Conservation (phyloP, 2,888 invertebrate species). For the Dryadula phaetusa region DNA sequence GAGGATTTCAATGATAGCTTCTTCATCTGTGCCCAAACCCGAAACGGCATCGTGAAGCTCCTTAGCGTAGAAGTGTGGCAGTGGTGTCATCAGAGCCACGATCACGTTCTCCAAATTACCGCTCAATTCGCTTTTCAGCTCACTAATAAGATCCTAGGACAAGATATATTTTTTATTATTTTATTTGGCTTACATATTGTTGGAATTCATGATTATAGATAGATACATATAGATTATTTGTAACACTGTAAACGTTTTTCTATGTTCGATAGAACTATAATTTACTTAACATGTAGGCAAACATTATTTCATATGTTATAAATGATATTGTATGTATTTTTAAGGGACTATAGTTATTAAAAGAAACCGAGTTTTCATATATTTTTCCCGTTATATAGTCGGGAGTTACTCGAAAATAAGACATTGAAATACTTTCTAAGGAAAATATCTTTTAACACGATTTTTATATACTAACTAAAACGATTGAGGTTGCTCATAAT, state of each 20-base stretch:
- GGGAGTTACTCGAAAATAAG: not conserved
- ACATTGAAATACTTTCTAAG: not conserved
- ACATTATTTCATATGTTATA: too few relatives aligned
- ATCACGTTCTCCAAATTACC: conserved; percentile 96
- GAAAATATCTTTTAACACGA: not conserved
- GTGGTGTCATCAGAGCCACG: conserved; percentile 94
- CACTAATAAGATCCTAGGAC: conserved; percentile 88
- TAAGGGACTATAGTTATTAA: too few relatives aligned
- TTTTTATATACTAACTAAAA: too few relatives aligned
- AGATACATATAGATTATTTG: too few relatives aligned
- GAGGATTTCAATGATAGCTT: conserved; percentile 95
- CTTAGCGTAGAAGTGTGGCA: conserved; percentile 95
- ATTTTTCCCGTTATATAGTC: not conserved
- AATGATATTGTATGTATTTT: too few relatives aligned
- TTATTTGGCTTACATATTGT: not conserved
- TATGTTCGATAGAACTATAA: too few relatives aligned
- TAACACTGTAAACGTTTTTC: too few relatives aligned
- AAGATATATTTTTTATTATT: conserved; percentile 16
- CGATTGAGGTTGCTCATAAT: conserved; percentile 17
- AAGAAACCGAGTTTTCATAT: too few relatives aligned
- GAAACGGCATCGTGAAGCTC: conserved; percentile 94
- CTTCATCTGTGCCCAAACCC: conserved; percentile 95
- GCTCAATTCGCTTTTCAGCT: conserved; percentile 94
- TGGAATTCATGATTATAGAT: not conserved
- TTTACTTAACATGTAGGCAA: too few relatives aligned